phyloP scores from a whole-genome alignment of 2,888 invertebrate genomes.

The Xestia c-nigrum region DNA sequence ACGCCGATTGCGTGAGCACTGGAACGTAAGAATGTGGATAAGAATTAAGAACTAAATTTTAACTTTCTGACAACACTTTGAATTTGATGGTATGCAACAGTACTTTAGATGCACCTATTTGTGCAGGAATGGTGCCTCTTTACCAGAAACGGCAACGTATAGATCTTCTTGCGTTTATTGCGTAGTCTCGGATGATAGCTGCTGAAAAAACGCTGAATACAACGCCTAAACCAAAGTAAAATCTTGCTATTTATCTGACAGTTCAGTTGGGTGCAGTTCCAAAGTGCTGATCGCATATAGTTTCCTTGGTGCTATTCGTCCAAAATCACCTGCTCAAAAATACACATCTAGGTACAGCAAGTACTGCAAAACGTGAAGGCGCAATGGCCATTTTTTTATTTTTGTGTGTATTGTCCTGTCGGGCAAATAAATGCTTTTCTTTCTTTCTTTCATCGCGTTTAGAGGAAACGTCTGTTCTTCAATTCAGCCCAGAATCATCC shows the following conservation, averaged over 20 bases:
- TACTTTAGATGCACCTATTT: too few species aligned
- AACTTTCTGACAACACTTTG: background rate
- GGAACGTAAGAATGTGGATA: constrained; percentile 63
- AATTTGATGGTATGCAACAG: background rate
- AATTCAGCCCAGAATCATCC: too few species aligned
- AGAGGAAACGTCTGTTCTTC: constrained; percentile 2
- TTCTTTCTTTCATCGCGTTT: background rate
- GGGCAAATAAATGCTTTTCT: too few species aligned
- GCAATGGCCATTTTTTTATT: too few species aligned
- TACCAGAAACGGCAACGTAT: background rate
- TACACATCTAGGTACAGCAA: background rate
- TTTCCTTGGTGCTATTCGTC: background rate
- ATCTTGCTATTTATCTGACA: too few species aligned
- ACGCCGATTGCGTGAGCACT: constrained; percentile 78
- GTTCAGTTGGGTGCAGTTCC: background rate
- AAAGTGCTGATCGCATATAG: background rate
- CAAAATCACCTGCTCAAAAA: background rate
- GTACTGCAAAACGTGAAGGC: background rate
- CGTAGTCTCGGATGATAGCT: background rate
- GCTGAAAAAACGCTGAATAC: background rate
- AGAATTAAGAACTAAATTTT: constrained; percentile 31
- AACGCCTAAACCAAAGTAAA: background rate
- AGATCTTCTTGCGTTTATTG: background rate
- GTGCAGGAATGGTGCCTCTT: background rate
- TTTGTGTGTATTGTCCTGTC: too few species aligned